Percentiles rank a stretch among this genome's conserved stretches.
phyloP scores from a whole-genome alignment of 2,113 vertebrate genomes.

The Polypterus bichir region DNA sequence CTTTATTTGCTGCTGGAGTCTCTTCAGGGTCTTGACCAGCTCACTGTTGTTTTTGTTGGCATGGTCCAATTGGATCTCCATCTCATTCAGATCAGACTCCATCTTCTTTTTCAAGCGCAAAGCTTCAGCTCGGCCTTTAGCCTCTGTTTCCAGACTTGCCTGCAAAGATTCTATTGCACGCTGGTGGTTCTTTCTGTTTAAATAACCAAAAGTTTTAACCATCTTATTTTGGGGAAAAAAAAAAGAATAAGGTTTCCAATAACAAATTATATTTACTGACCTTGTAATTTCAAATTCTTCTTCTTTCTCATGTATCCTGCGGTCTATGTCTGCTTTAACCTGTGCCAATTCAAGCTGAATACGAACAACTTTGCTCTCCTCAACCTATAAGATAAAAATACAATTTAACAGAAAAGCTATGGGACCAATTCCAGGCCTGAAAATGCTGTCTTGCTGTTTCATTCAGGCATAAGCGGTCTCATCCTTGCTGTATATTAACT shows the following conservation, averaged over 20 bases:
- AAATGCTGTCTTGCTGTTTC: neutral
- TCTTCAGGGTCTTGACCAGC: slow-evolving; percentile 45
- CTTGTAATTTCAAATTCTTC: slow-evolving; percentile 50
- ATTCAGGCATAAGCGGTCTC: neutral
- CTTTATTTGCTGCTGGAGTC: slow-evolving; percentile 51
- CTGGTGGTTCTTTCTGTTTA: slow-evolving; percentile 53
- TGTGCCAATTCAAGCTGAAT: slow-evolving; percentile 47
- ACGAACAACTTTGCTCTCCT: slow-evolving; percentile 42
- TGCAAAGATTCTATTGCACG: slow-evolving; percentile 49
- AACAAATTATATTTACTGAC: slow-evolving; percentile 12
- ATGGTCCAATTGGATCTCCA: slow-evolving; percentile 52
- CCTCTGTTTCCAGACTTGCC: slow-evolving; percentile 54
- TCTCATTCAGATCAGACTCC: slow-evolving; percentile 52
- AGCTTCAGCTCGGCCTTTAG: slow-evolving; percentile 45
- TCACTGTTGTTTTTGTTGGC: slow-evolving; percentile 48
- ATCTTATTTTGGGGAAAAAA: no score
- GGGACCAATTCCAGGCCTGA: neutral
- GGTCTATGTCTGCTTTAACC: slow-evolving; percentile 44
- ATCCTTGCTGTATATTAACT: neutral
- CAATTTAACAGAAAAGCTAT: no score
- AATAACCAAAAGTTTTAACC: slow-evolving; percentile 12
- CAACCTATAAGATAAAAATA: slow-evolving; percentile 28
- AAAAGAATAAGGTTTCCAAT: no score
- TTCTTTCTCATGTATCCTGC: slow-evolving; percentile 46
- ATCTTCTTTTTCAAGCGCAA: slow-evolving; percentile 51